Base-by-base conservation (phyloP, 2,113 vertebrate species). In the Lepus timidus region DNA sequence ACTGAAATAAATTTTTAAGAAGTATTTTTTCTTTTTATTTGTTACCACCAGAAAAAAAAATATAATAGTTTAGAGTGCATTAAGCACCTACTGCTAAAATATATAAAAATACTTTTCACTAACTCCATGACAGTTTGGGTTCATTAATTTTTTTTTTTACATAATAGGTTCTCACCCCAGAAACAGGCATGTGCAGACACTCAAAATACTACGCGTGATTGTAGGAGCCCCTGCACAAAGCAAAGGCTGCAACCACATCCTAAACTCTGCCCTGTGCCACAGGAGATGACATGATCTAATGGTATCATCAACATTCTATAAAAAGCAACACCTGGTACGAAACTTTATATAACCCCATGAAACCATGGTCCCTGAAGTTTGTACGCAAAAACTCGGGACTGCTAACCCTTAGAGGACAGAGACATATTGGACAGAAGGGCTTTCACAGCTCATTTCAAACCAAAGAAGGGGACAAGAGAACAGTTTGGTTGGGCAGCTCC, bases 1-100 rank as follows among this genome's bases (percentile, higher is more conserved):
- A 7, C 62, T 67, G 1, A 89, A 71, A 29, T 51, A 25, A 64
- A 83, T 29, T 58, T 5, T 55, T 91, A 68, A 73, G 80, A 80
- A 44, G 0, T 20, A 92, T 71, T 71, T 88, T 81, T 55, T 79
- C 74, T 62, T 33, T 65, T 89, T 36, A 29, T 62, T 65, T 52
- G 23, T 51, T 79, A 83, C 80, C 61, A 87, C 16, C 67, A 90
- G 27, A 68, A 84, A 82, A 89, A n/a, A 74, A 73, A 73, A 71
- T 25, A 71, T 25, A 61, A 74, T 55, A 74, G 6, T 29, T 39
- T 20, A 19, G 9, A 90, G 14, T 64, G 1, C 33, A 49, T 51
- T 70, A 67, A 84, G 33, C 22, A 62, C 23, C 65, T 83, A 88
- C 29, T 70, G 49, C 4, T 44, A 85, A 44, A 61, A 49, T 4